Conservation (phyloP, 2,888 invertebrate species). For the Zhuqinia jingwanae region DNA sequence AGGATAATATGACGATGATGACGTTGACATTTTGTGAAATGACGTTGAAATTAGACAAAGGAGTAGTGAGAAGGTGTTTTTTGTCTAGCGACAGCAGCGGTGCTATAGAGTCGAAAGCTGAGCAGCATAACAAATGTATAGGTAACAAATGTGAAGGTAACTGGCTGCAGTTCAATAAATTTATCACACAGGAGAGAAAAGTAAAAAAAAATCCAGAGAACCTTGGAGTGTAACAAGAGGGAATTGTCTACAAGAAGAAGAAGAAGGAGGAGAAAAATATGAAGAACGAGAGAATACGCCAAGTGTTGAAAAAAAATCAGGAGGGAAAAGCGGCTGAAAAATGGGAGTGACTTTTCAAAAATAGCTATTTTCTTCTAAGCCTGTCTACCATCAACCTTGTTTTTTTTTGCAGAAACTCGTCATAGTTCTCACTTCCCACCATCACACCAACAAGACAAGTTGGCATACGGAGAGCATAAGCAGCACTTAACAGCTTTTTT, state of each 20-base stretch:
- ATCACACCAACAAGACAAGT: not conserved
- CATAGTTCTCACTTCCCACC: too few species aligned
- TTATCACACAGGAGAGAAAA: not conserved
- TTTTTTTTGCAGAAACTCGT: not conserved
- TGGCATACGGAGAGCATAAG: not conserved
- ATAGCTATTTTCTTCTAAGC: slow-evolving; percentile 12
- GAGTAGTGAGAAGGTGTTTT: not conserved
- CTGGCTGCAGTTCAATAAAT: not conserved
- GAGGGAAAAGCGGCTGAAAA: not conserved
- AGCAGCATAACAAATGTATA: too few species aligned
- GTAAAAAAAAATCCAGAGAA: not conserved
- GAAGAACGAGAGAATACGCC: not conserved
- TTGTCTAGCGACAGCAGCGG: not conserved
- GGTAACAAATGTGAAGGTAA: too few species aligned
- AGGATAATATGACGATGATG: not conserved
- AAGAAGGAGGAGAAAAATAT: not conserved
- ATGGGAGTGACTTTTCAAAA: not conserved
- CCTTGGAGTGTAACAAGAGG: not conserved
- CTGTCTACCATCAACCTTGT: slow-evolving; percentile 23
- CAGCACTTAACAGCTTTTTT: slow-evolving; percentile 6
- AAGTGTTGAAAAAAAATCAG: not conserved
- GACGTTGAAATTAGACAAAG: slow-evolving; percentile 32
- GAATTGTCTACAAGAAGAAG: not conserved
- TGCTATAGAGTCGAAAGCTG: too few species aligned
- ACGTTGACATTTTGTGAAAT: slow-evolving; percentile 19